Evolutionary conservation across 2,113 vertebrate species (phyloP), one percentile per base, ranked within the genome.

Genomic region (Myrmecobius fasciatus): DNA sequence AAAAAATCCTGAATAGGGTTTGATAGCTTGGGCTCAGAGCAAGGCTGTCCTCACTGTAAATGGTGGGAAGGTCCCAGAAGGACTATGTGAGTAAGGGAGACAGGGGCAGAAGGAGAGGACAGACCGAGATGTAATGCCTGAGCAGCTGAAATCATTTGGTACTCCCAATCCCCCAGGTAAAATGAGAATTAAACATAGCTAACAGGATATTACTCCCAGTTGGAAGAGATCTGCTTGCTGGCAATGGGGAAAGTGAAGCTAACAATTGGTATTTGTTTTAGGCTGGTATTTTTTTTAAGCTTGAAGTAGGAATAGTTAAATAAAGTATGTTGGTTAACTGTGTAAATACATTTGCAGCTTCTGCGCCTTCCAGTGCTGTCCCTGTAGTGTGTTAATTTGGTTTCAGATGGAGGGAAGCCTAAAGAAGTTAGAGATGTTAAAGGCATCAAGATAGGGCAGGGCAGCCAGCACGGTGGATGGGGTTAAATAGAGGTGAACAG

Each of bases 341-440:
- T 96, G 93, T 92, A 98, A 97, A 98, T 96, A 96, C 92, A 96
- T 97, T 97, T 97, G 91, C 96, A 98, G 98, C 96, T 95, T 97
- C 96, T 95, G 95, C 93, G 95, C 96, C 98, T 51, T 97, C 93
- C 96, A 93, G 97, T 95, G 97, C 94, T 95, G 93, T 96, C 89
- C 96, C 60, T 17, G 53, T 52, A 93, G 94, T 95, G 93, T 96
- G 97, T 98, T 98, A 98, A 97, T 98, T 97, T 96, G 91, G 93
- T 97, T 98, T 98, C 97, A 96, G 94, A 97, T 93, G 93, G 94
- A 98, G 98, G 97, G 93, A 96, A 96, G 96, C 89, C 91, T 94
- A 90, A 92, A 96, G 95, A 83, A 83, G 67, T 83, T 83, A 83
- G 67, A 83, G n/a, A 96, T 47, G 24, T 83, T 95, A 93, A 60